These are phyloP conservation scores for Barypeithes pellucidus DNA, from an alignment of 2,888 invertebrate genomes.

Conservation along the genomic window DNA sequence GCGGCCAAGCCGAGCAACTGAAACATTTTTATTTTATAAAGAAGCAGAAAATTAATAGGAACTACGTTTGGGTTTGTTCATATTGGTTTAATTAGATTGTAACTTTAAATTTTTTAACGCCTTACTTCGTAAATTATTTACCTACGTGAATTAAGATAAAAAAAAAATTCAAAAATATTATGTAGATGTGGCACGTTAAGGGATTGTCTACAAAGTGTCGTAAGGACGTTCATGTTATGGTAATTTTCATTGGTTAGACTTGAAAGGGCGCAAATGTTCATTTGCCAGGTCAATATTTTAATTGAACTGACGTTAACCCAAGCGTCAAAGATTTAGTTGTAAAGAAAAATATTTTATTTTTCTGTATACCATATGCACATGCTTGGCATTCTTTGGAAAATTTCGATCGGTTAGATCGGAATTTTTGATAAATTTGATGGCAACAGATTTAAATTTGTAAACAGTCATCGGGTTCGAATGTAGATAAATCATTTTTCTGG, in stretches of 20 bases:
- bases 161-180: too few relatives aligned
- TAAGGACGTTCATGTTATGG: background rate
- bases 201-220: too few relatives aligned
- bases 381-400: constrained; percentile 12
- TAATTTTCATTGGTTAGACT: background rate
- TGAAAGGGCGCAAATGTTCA: background rate
- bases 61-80: too few relatives aligned
- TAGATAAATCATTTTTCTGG: background rate
- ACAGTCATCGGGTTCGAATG: constrained; percentile 8
- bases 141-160: too few relatives aligned
- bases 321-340: constrained; percentile 18
- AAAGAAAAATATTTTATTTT: constrained; percentile 32
- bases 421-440: constrained; percentile 26
- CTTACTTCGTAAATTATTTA: too few relatives aligned
- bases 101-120: too few relatives aligned
- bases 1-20: constrained; percentile 78
- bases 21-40: constrained; percentile 55
- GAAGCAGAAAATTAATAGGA: too few relatives aligned
- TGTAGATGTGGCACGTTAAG: too few relatives aligned
- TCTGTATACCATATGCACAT: constrained; percentile 24
- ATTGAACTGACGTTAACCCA: constrained; percentile 11
- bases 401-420: constrained; percentile 11
- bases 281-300: constrained; percentile 6
- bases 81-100: too few relatives aligned
- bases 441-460: constrained; percentile 19